A percentile compares a stretch with the other conserved stretches of the same genome.
phyloP scores from a whole-genome alignment of 2,888 invertebrate genomes.

The Hipparchia semele region DNA sequence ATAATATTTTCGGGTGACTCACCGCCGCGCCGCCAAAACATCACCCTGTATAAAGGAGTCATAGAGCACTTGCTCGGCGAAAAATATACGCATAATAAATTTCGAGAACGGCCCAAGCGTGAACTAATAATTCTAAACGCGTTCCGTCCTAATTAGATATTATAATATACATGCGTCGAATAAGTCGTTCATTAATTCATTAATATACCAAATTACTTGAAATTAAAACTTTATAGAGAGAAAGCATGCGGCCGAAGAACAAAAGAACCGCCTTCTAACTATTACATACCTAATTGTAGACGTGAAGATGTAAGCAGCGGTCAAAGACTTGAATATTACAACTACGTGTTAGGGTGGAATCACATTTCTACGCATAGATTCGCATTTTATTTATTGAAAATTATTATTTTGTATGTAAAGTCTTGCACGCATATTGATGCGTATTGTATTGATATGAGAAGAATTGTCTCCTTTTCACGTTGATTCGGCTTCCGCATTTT shows the following conservation, averaged over 20 bases:
- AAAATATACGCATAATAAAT: slow-evolving; percentile 31
- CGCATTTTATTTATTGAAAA: neutral
- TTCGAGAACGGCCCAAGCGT: slow-evolving; percentile 37
- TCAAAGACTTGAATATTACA: neutral
- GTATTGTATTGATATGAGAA: too few species aligned
- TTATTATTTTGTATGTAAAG: too few species aligned
- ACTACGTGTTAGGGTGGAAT: too few species aligned
- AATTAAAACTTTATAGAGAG: slow-evolving; percentile 1
- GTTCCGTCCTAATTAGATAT: slow-evolving; percentile 41
- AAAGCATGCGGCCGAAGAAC: slow-evolving; percentile 3
- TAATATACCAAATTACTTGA: neutral
- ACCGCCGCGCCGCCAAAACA: neutral
- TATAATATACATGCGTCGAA: slow-evolving; percentile 32
- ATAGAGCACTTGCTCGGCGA: slow-evolving; percentile 28
- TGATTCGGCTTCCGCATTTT: too few species aligned
- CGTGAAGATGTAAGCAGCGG: neutral
- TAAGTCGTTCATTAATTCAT: slow-evolving; percentile 29
- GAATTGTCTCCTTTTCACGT: too few species aligned
- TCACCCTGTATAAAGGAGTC: slow-evolving; percentile 16
- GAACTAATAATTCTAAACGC: slow-evolving; percentile 33
- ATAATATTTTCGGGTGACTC: neutral
- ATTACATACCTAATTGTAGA: neutral
- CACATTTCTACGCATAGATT: neutral
- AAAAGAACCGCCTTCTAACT: neutral
- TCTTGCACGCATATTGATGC: too few species aligned